A percentile compares a stretch with the other conserved stretches of the same genome.
These are phyloP conservation scores for Saturnia japonica DNA, from an alignment of 2,888 invertebrate species.

Conservation along the genomic window DNA sequence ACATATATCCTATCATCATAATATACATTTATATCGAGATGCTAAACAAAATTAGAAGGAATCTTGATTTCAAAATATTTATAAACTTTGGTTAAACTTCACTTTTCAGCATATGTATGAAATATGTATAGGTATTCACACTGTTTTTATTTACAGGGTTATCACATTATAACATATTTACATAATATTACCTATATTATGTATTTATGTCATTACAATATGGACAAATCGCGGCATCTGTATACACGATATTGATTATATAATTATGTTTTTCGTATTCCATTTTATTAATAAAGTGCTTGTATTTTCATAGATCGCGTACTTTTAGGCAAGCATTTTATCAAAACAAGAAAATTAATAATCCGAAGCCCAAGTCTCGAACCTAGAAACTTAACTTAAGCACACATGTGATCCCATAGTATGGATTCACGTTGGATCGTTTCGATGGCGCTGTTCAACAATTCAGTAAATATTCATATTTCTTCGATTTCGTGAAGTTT, in stretches of 20 bases:
- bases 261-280: background rate
- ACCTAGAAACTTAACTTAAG: background rate
- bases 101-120: too few species aligned
- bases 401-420: background rate
- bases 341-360: background rate
- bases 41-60: background rate
- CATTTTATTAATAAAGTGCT: too few species aligned
- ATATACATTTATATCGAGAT: background rate
- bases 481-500: slow-evolving; percentile 33
- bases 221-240: too few species aligned
- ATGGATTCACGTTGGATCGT: background rate
- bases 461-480: background rate
- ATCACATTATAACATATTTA: background rate
- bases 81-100: background rate
- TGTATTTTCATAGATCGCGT: too few species aligned
- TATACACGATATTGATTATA: background rate
- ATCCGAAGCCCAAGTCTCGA: background rate
- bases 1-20: too few species aligned
- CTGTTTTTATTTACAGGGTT: background rate
- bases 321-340: too few species aligned
- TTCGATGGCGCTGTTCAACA: background rate
- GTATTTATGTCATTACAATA: background rate
- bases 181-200: too few species aligned
- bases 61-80: background rate
- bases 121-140: too few species aligned